Evolutionary conservation across 2,113 vertebrate genomes (phyloP).

Genomic region (Rhabdomys dilectus): DNA sequence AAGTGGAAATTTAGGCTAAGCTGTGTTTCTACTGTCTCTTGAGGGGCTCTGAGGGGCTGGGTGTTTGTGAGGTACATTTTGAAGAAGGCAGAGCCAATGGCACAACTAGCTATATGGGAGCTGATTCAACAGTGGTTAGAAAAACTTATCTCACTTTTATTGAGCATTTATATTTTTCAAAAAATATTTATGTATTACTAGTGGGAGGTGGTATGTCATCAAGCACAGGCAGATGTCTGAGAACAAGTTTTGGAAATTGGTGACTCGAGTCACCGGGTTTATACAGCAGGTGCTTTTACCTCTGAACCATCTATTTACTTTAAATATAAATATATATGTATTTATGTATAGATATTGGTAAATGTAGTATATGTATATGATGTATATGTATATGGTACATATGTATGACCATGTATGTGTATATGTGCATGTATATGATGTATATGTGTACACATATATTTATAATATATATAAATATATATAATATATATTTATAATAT

Average conservation of each 20-base stretch:
- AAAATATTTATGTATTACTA: not conserved
- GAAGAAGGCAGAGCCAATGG: not conserved
- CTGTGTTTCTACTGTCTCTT: not conserved
- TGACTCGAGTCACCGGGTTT: not conserved
- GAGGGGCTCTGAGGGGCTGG: not conserved
- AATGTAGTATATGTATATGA: too few species aligned
- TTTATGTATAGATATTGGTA: not conserved
- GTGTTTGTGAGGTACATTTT: not conserved
- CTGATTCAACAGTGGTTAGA: not conserved
- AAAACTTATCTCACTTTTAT: not conserved
- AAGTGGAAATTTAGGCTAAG: not conserved
- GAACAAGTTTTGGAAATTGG: not conserved
- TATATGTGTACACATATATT: not conserved
- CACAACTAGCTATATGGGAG: not conserved
- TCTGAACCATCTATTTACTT: not conserved
- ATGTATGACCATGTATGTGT: too few species aligned
- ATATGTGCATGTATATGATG: too few species aligned
- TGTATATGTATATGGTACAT: too few species aligned
- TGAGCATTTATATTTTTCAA: not conserved
- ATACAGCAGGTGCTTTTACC: not conserved
- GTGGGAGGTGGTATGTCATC: not conserved
- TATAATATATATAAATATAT: not conserved
- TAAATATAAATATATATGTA: not conserved
- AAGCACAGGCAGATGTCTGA: too few species aligned
- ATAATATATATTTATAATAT: not conserved